Conservation (phyloP, 2,113 vertebrate species). For the Monarcha castaneiventris region DNA sequence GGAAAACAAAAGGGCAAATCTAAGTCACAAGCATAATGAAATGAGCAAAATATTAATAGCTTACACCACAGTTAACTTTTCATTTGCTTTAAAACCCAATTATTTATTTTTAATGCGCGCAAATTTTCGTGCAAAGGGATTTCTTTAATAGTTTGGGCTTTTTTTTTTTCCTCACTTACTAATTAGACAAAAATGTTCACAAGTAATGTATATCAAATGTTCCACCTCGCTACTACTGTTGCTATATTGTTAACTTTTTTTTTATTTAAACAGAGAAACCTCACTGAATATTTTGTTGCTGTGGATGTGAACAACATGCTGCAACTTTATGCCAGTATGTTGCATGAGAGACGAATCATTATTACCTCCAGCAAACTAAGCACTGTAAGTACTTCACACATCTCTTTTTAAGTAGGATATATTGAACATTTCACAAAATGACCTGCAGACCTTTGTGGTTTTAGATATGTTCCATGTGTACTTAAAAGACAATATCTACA, state of each 20-base stretch:
- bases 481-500: constrained; percentile 69
- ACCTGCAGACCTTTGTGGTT: constrained; percentile 41
- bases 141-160: neutral
- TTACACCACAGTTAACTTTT: neutral
- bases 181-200: neutral
- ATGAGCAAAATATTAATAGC: neutral
- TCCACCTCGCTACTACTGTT: neutral
- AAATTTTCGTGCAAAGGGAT: neutral
- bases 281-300: constrained; percentile 98
- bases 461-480: constrained; percentile 57
- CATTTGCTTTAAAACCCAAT: neutral
- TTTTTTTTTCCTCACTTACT: neutral
- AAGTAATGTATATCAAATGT: neutral
- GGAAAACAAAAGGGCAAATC: neutral
- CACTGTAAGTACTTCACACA: constrained; percentile 90
- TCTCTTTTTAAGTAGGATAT: constrained; percentile 40
- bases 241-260: constrained; percentile 48
- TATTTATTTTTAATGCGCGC: neutral
- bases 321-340: constrained; percentile 94
- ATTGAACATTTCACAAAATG: constrained; percentile 64
- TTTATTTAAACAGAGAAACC: constrained; percentile 85
- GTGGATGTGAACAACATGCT: constrained; percentile 98
- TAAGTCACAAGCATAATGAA: neutral
- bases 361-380: constrained; percentile 97
- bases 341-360: constrained; percentile 92